Evolutionary conservation across 2,113 vertebrate genomes (phyloP).

Genomic region (Melanerpes aurifrons): DNA sequence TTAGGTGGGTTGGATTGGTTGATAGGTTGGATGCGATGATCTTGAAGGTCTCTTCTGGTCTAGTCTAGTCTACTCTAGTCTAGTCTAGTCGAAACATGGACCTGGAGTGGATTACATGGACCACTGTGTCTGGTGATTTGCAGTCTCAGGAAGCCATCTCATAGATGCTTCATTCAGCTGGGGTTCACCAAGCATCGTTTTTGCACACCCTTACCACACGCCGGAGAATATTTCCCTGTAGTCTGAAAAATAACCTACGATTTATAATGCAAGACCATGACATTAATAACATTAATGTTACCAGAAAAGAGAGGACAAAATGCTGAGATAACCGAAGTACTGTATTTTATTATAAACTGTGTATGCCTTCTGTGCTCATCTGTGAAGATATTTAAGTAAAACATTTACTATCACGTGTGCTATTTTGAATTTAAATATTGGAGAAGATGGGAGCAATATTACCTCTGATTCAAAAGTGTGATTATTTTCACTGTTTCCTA

Average conservation of each 20-base stretch:
- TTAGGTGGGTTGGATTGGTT: no score
- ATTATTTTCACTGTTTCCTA: background rate
- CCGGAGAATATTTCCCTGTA: background rate
- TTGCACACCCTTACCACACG: background rate
- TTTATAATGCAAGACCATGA: background rate
- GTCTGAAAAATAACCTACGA: background rate
- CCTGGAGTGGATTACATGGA: background rate
- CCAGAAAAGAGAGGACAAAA: background rate
- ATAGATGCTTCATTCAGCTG: background rate
- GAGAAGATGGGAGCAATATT: background rate
- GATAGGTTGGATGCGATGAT: no score
- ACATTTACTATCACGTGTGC: background rate
- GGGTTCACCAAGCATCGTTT: background rate
- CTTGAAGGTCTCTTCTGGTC: no score
- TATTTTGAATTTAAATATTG: background rate
- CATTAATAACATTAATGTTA: background rate
- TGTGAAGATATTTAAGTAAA: background rate
- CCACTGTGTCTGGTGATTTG: background rate
- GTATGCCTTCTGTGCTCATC: background rate
- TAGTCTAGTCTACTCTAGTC: no score
- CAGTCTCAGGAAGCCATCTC: background rate
- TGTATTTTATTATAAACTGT: no score
- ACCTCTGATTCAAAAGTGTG: background rate
- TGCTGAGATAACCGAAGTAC: background rate
- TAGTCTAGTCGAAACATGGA: background rate